Evolutionary conservation across 2,797 vertebrate species (phyloP).

Genomic region (Amniataba percoides): DNA sequence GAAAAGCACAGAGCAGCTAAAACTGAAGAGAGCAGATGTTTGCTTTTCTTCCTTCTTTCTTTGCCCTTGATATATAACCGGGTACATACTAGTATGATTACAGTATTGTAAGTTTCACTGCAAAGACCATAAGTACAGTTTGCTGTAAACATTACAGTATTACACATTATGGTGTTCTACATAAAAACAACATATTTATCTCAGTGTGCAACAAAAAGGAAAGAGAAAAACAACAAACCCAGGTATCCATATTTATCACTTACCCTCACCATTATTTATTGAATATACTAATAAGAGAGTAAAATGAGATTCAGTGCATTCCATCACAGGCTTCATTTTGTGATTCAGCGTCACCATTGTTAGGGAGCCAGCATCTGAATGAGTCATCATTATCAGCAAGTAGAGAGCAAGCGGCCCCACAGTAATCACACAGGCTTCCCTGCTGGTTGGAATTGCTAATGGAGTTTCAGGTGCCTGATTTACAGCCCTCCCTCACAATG

Average conservation of each 20-base stretch:
- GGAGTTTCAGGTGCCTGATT: constrained; percentile 76
- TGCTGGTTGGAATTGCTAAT: constrained; percentile 71
- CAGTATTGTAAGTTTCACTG: neutral
- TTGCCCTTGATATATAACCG: neutral
- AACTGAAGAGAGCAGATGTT: too few relatives aligned
- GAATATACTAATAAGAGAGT: constrained; percentile 10
- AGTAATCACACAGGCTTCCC: constrained; percentile 67
- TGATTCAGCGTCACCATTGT: constrained; percentile 34
- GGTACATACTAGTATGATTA: too few relatives aligned
- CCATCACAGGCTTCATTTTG: constrained; percentile 26
- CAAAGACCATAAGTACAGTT: neutral
- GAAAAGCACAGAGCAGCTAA: too few relatives aligned
- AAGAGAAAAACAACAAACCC: neutral
- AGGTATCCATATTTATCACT: neutral
- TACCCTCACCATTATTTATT: neutral
- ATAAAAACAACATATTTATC: neutral
- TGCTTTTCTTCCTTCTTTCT: too few relatives aligned
- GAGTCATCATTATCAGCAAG: constrained; percentile 66
- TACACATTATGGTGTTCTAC: neutral
- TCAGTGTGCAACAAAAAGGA: neutral
- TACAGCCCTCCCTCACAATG: constrained; percentile 54
- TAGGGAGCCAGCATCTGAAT: constrained; percentile 43
- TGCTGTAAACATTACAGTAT: neutral
- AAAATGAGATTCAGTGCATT: constrained; percentile 19
- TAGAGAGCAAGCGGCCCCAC: constrained; percentile 46